Evolutionary conservation across 2,888 invertebrate species (phyloP).

Genomic region (Hanleya hanleyi): DNA sequence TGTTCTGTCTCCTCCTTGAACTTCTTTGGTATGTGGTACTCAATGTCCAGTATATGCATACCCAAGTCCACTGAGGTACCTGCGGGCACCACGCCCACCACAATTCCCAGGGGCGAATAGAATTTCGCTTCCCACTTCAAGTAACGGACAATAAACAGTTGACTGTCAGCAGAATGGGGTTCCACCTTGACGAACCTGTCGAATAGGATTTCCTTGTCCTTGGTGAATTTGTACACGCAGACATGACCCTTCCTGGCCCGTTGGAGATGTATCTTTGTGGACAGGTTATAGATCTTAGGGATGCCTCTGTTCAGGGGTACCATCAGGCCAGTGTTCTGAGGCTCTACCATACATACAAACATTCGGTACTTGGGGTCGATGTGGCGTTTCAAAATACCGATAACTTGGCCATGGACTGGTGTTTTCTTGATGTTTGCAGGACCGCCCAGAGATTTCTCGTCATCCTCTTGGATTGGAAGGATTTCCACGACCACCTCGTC

Average conservation of each 20-base stretch:
- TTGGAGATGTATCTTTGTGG: constrained; percentile 35
- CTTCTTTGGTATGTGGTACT: constrained; percentile 50
- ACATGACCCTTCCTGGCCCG: constrained; percentile 50
- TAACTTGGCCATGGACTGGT: constrained; percentile 49
- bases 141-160: constrained; percentile 64
- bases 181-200: constrained; percentile 58
- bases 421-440: constrained; percentile 10
- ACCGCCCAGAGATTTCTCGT: constrained; percentile 8
- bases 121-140: constrained; percentile 60
- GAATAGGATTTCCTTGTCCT: constrained; percentile 47
- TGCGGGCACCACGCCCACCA: constrained; percentile 57
- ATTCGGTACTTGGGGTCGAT: constrained; percentile 49
- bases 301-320: constrained; percentile 58
- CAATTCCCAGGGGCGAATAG: constrained; percentile 61
- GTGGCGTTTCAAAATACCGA: constrained; percentile 57
- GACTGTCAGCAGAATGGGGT: constrained; percentile 39
- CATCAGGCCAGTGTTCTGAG: constrained; percentile 57
- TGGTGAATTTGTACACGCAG: constrained; percentile 49
- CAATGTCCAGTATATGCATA: constrained; percentile 56
- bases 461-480: constrained; percentile 26
- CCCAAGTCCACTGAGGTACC: constrained; percentile 45
- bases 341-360: constrained; percentile 63
- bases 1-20: constrained; percentile 38
- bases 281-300: constrained; percentile 57
- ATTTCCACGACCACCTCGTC: constrained; percentile 67